Evolutionary conservation across 2,797 vertebrate species (phyloP), one percentile per base, ranked within the genome.

Genomic region (Petrocephalus sullivani): DNA sequence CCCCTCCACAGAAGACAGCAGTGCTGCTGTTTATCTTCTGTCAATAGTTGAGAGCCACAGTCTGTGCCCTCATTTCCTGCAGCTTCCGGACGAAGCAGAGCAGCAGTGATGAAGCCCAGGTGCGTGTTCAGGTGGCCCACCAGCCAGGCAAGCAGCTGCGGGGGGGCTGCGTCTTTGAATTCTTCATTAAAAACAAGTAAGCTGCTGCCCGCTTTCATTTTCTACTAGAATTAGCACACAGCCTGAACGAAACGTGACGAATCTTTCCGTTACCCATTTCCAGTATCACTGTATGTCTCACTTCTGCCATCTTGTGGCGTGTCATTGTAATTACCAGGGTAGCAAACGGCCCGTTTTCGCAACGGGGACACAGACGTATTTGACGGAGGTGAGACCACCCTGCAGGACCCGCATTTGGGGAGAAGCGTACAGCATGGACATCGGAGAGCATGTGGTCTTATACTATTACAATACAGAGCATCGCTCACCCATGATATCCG

Each of bases 221-320:
- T 41, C 12, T 75, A 19, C 10, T 41, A 75, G 14, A 41, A 75
- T 75, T 19, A 75, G 67, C 33, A 75, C 37, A 19, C 67, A 75
- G 41, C 67, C 37, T 16, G 37, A 75, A 75, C 4, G 14, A 75
- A 75, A 41, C 28, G 14, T 19, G 37, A 37, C 16, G 1, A 3
- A 67, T 75, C 37, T 41, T 75, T 75, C 16, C 0, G 37, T 75
- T 75, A 41, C 28, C 67, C 33, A 41, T 14, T 19, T 75, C 67
- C 33, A 75, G 67, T 75, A 7, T 75, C 37, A 41, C 12, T 41
- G 37, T 6, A 75, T 75, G 46, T 53, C 4, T 84, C 54, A 54
- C 12, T 84, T 84, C 46, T 84, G 81, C 81, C 81, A 84, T 84
- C 81, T 84, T 12, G 81, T 84, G 81, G 81, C 28, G 7, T 28